Percentiles rank a stretch among this genome's conserved stretches.
These are phyloP conservation scores for Cheilosia pagana DNA, from an alignment of 2,888 invertebrate species.

Conservation along the genomic window DNA sequence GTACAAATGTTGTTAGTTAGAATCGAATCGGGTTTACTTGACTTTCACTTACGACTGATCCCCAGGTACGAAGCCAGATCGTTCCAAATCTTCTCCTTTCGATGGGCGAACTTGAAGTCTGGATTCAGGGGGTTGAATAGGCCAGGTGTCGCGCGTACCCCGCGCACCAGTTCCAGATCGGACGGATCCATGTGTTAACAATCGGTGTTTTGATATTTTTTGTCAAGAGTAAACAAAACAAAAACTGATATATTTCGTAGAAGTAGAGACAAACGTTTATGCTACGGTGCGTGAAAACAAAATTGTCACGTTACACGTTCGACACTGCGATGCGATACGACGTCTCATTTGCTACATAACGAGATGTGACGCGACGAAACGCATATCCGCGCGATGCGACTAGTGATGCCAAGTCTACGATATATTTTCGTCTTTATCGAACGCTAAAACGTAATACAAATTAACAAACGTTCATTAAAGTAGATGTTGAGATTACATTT, in stretches of 20 bases:
- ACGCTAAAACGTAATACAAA: too few species aligned
- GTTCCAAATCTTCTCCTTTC: constrained; percentile 82
- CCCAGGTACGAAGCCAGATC: constrained; percentile 79
- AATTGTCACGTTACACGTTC: constrained; percentile 39
- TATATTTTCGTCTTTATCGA: too few species aligned
- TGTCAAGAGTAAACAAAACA: constrained; percentile 22
- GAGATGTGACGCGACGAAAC: not conserved
- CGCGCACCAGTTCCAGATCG: constrained; percentile 80
- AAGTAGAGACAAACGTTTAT: constrained; percentile 48
- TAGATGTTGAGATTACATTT: too few species aligned
- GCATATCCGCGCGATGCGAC: not conserved
- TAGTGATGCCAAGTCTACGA: not conserved
- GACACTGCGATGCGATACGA: constrained; percentile 3
- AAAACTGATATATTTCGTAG: constrained; percentile 38
- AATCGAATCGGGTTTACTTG: too few species aligned
- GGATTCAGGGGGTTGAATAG: constrained; percentile 81
- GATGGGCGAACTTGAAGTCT: constrained; percentile 81
- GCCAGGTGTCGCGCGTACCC: constrained; percentile 80
- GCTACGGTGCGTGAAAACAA: constrained; percentile 42
- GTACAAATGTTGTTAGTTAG: not conserved
- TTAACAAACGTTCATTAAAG: too few species aligned
- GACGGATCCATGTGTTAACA: constrained; percentile 67
- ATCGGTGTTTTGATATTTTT: not conserved
- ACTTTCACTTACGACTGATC: constrained; percentile 74
- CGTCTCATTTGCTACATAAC: not conserved